Percentiles rank a stretch among this genome's conserved stretches.
phyloP scores from a whole-genome alignment of 2,797 vertebrate species.

The Chloroceryle amazona region DNA sequence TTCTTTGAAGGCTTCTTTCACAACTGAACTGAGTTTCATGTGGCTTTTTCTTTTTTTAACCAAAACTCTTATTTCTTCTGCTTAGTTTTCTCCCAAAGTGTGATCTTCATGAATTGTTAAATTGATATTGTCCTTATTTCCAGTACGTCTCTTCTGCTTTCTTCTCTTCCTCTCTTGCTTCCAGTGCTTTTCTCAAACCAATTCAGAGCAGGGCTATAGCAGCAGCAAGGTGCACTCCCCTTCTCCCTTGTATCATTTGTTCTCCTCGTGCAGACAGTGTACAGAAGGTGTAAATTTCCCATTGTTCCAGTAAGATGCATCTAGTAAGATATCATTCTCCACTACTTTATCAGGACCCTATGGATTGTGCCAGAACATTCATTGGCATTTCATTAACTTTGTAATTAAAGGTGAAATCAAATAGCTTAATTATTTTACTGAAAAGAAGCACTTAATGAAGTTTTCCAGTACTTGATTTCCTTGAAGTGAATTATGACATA shows the following conservation, averaged over 20 bases:
- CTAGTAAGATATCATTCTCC: not conserved
- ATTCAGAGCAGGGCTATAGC: not conserved
- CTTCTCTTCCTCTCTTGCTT: not conserved
- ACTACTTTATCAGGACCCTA: constrained; percentile 1
- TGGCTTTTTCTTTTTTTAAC: not conserved
- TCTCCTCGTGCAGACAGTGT: not conserved
- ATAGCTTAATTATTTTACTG: constrained; percentile 54
- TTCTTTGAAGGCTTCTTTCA: not conserved
- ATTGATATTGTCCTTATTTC: not conserved
- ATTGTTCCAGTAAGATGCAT: not conserved
- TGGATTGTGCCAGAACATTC: constrained; percentile 37
- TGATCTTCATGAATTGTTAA: not conserved
- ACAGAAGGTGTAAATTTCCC: constrained; percentile 11
- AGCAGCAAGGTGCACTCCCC: not conserved
- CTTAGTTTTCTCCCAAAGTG: not conserved
- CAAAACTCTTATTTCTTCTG: not conserved
- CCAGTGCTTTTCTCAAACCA: not conserved
- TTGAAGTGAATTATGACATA: constrained; percentile 34
- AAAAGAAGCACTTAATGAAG: constrained; percentile 42
- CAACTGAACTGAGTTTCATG: not conserved
- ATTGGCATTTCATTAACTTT: constrained; percentile 51
- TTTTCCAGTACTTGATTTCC: constrained; percentile 12
- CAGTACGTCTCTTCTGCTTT: not conserved
- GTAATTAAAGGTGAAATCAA: constrained; percentile 56
- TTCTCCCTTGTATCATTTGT: not conserved